Percentiles rank a stretch among this genome's conserved stretches.
phyloP scores from a whole-genome alignment of 2,113 vertebrate genomes.

The Oceanodroma tethys region DNA sequence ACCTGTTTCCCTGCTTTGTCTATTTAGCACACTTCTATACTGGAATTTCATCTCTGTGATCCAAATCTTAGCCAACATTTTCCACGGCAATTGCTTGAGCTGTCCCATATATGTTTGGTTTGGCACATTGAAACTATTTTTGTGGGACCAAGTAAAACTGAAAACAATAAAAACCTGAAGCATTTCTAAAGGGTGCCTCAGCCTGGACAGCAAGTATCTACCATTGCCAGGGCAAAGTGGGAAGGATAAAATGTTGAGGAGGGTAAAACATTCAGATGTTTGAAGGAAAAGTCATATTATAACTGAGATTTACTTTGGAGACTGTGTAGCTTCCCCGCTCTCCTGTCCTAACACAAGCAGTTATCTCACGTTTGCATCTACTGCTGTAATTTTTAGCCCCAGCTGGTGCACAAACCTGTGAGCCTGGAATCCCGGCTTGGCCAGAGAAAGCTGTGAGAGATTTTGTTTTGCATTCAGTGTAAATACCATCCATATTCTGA shows the following conservation, averaged over 20 bases:
- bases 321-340: not conserved
- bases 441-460: not conserved
- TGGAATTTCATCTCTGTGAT: not conserved
- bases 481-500: not conserved
- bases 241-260: not conserved
- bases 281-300: not conserved
- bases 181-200: not conserved
- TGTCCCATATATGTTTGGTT: not conserved
- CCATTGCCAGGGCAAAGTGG: not conserved
- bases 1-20: not conserved
- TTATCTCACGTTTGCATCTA: not conserved
- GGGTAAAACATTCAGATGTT: not conserved
- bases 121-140: not conserved
- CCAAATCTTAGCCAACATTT: not conserved
- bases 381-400: not conserved
- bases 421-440: not conserved
- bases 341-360: not conserved
- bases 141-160: not conserved
- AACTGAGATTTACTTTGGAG: not conserved
- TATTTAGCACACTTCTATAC: not conserved
- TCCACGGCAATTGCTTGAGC: not conserved
- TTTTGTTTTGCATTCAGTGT: not conserved
- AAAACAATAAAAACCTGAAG: not conserved
- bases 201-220: not conserved
- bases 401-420: not conserved